Base-by-base conservation (phyloP, 2,113 vertebrate species). In the Strix aluco region DNA sequence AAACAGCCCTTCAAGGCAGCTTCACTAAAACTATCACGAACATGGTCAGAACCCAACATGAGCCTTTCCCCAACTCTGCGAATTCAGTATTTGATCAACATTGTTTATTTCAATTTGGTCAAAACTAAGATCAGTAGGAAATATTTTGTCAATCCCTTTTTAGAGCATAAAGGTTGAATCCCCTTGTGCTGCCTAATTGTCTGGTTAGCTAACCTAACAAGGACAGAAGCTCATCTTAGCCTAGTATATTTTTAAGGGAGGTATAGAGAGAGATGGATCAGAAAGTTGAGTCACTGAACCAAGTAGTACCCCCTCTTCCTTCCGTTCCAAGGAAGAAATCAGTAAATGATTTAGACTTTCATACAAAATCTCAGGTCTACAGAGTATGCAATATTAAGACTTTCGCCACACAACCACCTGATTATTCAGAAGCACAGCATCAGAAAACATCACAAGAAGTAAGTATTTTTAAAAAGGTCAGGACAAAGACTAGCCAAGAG, bases 401-500 rank as follows among this genome's bases (percentile, higher is more conserved):
- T 84, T 77, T 22, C 23, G 57, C 27, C n/a, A 62, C 8, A 46
- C 7, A 70, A 36, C 11, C 57, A 67, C 15, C 22, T 46, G 17
- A 51, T 57, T 54, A 66, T 62, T 52, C 55, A 81, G 65, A 55
- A 96, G 58, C 19, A 49, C 23, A 40, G 15, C 38, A 36, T 18
- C 46, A 75, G 40, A 59, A 85, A 71, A 15, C 32, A 74, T 10
- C 8, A 6, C 15, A 30, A 83, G 26, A 58, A 74, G 44, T 18
- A 25, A 26, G 7, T 22, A 8, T 10, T 79, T 88, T 81, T 44
- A 8, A 46, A 55, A 52, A 71, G 61, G 36, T 63, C 51, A 20
- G 61, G 11, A 63, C 26, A 70, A 59, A 6, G 17, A 88, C 15
- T 27, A 88, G 69, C 86, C 93, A 95, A 95, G 89, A 96, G 94